Conservation (phyloP, 2,888 invertebrate species). For the Tenthredo notha region DNA sequence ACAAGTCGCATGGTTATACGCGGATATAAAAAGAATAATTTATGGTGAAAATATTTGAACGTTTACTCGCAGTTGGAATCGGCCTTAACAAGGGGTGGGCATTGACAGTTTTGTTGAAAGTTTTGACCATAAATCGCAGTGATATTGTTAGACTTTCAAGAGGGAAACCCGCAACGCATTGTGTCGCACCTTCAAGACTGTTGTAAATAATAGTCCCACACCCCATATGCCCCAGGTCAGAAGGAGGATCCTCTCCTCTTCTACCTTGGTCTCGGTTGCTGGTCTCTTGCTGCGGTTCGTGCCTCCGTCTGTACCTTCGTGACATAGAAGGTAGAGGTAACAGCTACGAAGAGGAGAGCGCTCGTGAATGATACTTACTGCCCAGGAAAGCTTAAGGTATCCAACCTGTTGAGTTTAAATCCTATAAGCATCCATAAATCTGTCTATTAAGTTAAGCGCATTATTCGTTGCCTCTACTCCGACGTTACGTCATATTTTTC, state of each 20-base stretch:
- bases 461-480: constrained; percentile 62
- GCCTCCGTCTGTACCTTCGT: constrained; percentile 56
- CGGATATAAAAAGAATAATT: constrained; percentile 71
- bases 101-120: constrained; percentile 78
- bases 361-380: constrained; percentile 50
- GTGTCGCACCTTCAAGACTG: constrained; percentile 75
- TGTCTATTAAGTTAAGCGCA: constrained; percentile 71
- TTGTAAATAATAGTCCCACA: constrained; percentile 75
- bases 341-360: constrained; percentile 17
- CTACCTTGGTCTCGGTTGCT: constrained; percentile 42
- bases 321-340: constrained; percentile 45
- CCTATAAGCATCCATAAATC: constrained; percentile 71
- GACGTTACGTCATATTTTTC: constrained; percentile 37
- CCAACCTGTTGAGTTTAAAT: constrained; percentile 74
- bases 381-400: constrained; percentile 49
- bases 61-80: constrained; percentile 64
- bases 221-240: constrained; percentile 52
- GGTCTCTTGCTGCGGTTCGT: constrained; percentile 49
- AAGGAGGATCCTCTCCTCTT: constrained; percentile 32
- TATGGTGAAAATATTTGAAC: constrained; percentile 75
- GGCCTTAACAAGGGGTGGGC: constrained; percentile 58
- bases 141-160: constrained; percentile 76
- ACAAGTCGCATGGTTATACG: constrained; percentile 41
- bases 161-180: constrained; percentile 78
- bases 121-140: constrained; percentile 75